A percentile compares a stretch with the other conserved stretches of the same genome.
Evolutionary conservation across 2,888 invertebrate genomes (phyloP).

Genomic region (Taenaris catops): DNA sequence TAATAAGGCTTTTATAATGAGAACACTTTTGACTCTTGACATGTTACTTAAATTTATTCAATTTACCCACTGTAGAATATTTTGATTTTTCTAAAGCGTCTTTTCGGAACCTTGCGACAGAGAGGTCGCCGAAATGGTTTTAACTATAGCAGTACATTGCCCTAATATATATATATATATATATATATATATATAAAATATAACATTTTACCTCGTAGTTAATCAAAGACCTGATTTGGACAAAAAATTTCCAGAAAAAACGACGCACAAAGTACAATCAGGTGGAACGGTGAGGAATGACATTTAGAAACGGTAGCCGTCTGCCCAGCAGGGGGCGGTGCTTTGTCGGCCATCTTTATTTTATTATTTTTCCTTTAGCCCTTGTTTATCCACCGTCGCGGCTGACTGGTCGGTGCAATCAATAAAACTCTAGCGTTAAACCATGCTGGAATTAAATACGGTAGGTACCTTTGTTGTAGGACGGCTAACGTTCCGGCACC

Average conservation of each 20-base stretch:
- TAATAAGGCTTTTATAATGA: too few species aligned
- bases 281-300: slow-evolving; percentile 53
- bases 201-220: too few species aligned
- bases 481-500: slow-evolving; percentile 16
- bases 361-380: slow-evolving; percentile 60
- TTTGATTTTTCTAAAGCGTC: too few species aligned
- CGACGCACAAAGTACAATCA: slow-evolving; percentile 12
- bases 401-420: slow-evolving; percentile 68
- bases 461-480: slow-evolving; percentile 31
- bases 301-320: slow-evolving; percentile 72
- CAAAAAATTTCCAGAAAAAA: slow-evolving; percentile 37
- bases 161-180: too few species aligned
- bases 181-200: too few species aligned
- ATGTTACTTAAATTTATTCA: too few species aligned
- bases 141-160: too few species aligned
- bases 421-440: slow-evolving; percentile 70
- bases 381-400: slow-evolving; percentile 75
- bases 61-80: too few species aligned
- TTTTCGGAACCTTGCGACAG: too few species aligned
- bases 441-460: slow-evolving; percentile 67
- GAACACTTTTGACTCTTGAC: too few species aligned
- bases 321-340: slow-evolving; percentile 68
- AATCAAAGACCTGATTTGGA: slow-evolving; percentile 12
- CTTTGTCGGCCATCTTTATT: slow-evolving; percentile 65
- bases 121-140: too few species aligned